phyloP scores from a whole-genome alignment of 1,140 invertebrate genomes.

The Calliphora vicina region DNA sequence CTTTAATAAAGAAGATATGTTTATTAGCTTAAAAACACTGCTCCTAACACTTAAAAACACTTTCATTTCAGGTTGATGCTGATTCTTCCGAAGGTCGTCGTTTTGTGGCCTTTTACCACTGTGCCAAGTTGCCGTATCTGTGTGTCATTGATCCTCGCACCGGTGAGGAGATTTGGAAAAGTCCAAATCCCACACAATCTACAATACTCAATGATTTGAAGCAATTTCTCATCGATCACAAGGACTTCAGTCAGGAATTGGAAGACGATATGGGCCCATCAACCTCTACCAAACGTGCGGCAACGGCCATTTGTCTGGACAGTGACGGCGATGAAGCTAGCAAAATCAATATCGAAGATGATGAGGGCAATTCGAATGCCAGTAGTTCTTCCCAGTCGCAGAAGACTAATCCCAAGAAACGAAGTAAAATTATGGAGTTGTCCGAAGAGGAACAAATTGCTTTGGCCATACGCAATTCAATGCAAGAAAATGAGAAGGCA shows the following conservation, averaged over 20 bases:
- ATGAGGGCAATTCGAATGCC: slow-evolving; percentile 22
- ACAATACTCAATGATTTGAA: slow-evolving; percentile 49
- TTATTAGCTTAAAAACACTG: no score
- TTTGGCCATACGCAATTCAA: slow-evolving; percentile 60
- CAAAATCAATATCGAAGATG: slow-evolving; percentile 34
- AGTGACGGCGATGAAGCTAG: slow-evolving; percentile 17
- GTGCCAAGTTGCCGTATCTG: slow-evolving; percentile 74
- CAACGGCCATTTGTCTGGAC: slow-evolving; percentile 46
- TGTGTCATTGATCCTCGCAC: slow-evolving; percentile 81
- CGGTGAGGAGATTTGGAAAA: slow-evolving; percentile 68
- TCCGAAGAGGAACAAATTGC: slow-evolving; percentile 59
- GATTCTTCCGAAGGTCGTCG: slow-evolving; percentile 74
- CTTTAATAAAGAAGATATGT: no score
- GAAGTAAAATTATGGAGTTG: slow-evolving; percentile 51
- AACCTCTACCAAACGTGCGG: slow-evolving; percentile 48
- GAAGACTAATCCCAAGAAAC: slow-evolving; percentile 48
- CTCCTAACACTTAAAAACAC: no score
- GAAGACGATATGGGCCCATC: slow-evolving; percentile 46
- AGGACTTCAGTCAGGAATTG: slow-evolving; percentile 47
- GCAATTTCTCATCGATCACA: slow-evolving; percentile 53
- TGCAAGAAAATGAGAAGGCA: slow-evolving; percentile 51
- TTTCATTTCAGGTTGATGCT: slow-evolving; percentile 71
- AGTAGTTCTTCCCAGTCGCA: slow-evolving; percentile 34
- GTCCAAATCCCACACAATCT: slow-evolving; percentile 49
- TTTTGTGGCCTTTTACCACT: slow-evolving; percentile 77